Percentiles rank a stretch among this genome's conserved stretches.
These are phyloP conservation scores for Origma solitaria DNA, from an alignment of 2,113 vertebrate species.

Conservation along the genomic window DNA sequence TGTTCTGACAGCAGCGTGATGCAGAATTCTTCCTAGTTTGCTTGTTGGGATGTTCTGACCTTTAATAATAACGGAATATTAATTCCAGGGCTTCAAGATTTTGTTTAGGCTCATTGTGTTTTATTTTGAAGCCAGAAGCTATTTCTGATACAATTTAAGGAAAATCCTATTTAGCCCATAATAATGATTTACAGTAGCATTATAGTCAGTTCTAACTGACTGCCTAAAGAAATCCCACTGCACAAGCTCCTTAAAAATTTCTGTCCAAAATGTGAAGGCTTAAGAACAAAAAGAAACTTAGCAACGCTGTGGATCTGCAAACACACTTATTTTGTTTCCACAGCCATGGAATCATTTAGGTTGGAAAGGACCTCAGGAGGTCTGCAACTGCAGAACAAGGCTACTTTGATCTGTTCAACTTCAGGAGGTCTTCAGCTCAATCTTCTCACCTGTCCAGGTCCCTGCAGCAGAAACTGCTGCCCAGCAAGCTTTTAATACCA, in stretches of 20 bases:
- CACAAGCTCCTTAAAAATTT: neutral
- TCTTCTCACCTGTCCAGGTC: neutral
- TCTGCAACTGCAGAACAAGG: neutral
- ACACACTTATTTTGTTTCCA: neutral
- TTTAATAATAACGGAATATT: neutral
- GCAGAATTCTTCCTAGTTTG: neutral
- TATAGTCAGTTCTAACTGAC: neutral
- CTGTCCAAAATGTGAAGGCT: neutral
- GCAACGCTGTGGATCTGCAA: accelerated
- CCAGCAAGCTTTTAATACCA: neutral
- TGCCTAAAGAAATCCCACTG: too few species aligned
- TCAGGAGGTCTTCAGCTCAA: neutral
- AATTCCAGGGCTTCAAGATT: neutral
- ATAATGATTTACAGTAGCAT: neutral
- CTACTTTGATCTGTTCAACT: neutral
- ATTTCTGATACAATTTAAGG: neutral
- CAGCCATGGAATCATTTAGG: neutral
- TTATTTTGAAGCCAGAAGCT: neutral
- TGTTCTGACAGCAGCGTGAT: neutral
- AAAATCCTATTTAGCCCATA: neutral
- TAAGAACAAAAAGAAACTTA: neutral
- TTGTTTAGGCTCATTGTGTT: neutral
- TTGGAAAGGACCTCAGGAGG: neutral
- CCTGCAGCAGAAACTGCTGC: neutral
- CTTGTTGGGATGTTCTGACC: neutral